Evolutionary conservation across 2,888 invertebrate species (phyloP), one percentile per base, ranked within the genome.

Genomic region (Minunthozetes semirufus): DNA sequence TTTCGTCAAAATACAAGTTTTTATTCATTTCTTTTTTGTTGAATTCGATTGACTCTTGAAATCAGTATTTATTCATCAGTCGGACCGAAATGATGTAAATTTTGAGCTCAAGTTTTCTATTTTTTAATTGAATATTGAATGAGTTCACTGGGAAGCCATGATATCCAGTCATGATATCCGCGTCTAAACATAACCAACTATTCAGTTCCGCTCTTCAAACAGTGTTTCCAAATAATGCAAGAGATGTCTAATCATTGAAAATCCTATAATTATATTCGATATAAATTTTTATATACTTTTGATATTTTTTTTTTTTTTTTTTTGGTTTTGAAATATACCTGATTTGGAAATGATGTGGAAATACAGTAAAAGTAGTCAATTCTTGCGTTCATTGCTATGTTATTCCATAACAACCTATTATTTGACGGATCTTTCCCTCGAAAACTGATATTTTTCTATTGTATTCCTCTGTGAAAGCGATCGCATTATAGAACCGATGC

Each of bases 381-480:
- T 33, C 5, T 4, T 4, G 9, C 9, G 33, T 33, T 33, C 9
- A n/a, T n/a, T n/a, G n/a, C n/a, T n/a, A n/a, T n/a, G n/a, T n/a
- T n/a, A n/a, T n/a, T n/a, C n/a, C n/a, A n/a, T 33, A 33, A 33
- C 33, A 33, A 9, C n/a, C 33, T 29, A 59, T 29, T 59, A 59
- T 59, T 59, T 59, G 25, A 4, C 11, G 50, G 6, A 50, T 50
- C 4, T 59, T 59, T 59, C 13, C 13, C 5, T 13, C 13, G 59
- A 59, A 59, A 59, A 22, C 17, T 27, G 59, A 59, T 59, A 56
- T 13, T 56, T 59, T 59, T 59, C 59, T 27, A 59, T 59, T 59
- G 22, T 59, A 33, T 33, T 33, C 33, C 33, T 33, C 33, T 25
- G 22, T 27, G 27, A 59, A 59, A 59, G 17, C 25, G 59, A 59